Evolutionary conservation across 2,797 vertebrate genomes (phyloP).

Genomic region (Parauchenoglanis ngamensis): DNA sequence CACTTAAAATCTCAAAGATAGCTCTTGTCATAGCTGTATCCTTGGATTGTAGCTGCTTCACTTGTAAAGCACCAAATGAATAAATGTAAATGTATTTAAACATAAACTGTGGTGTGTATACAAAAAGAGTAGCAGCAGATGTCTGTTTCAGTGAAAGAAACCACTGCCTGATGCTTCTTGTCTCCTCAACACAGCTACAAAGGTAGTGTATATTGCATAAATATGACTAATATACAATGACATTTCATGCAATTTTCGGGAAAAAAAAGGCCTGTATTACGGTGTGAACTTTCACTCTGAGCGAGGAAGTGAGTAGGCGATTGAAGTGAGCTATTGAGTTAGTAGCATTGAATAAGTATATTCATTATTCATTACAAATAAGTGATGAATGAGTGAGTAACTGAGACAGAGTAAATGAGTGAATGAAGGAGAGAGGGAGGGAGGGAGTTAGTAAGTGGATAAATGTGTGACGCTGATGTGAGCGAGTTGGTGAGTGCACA

Average conservation of each 20-base stretch:
- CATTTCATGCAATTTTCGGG: neutral
- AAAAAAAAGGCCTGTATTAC: neutral
- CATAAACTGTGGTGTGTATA: neutral
- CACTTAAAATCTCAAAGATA: neutral
- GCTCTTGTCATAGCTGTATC: neutral
- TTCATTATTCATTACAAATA: neutral
- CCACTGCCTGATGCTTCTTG: too few species aligned
- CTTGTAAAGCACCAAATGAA: neutral
- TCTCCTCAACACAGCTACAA: neutral
- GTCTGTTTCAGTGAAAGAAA: neutral
- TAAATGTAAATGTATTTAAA: conserved; percentile 1
- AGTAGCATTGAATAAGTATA: neutral
- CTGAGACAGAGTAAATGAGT: neutral
- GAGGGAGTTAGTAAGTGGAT: neutral
- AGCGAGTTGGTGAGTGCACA: neutral
- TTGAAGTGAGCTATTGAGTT: neutral
- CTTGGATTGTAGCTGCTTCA: neutral
- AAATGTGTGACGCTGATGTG: neutral
- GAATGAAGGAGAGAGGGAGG: neutral
- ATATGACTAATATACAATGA: neutral
- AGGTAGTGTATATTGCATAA: neutral
- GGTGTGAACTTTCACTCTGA: neutral
- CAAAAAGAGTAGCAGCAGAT: neutral
- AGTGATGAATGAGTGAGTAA: neutral
- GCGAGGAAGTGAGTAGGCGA: neutral